Evolutionary conservation across 2,113 vertebrate species (phyloP).

Genomic region (Paratilapia polleni): DNA sequence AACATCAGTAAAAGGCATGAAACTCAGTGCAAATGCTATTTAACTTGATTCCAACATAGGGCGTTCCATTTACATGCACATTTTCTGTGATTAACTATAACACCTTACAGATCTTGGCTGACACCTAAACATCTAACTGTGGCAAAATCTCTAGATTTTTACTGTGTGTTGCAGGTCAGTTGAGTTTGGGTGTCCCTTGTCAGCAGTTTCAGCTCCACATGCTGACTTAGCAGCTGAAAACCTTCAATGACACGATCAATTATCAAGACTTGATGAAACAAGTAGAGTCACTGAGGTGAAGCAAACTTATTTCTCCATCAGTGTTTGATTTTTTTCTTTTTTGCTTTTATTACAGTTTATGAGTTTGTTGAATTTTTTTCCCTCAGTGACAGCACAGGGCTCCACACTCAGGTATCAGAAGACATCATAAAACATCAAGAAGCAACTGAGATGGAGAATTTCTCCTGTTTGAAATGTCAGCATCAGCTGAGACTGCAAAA

Average conservation of each 20-base stretch:
- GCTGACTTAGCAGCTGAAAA: conserved; percentile 36
- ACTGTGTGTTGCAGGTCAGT: conserved; percentile 27
- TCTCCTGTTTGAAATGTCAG: accelerated
- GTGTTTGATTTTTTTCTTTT: background rate
- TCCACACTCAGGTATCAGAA: background rate
- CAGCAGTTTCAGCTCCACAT: conserved; percentile 32
- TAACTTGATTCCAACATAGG: background rate
- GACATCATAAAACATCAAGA: background rate
- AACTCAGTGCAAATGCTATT: background rate
- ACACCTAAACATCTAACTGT: too few species aligned
- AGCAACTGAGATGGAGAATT: background rate
- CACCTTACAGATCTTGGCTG: too few species aligned
- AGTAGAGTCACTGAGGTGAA: conserved; percentile 30
- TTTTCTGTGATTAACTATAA: background rate
- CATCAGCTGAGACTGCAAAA: background rate
- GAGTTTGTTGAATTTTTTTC: background rate
- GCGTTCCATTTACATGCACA: background rate
- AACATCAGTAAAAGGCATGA: background rate
- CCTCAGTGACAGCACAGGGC: background rate
- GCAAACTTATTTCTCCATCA: background rate
- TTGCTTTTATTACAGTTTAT: background rate
- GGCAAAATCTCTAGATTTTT: background rate
- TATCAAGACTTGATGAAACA: conserved; percentile 28
- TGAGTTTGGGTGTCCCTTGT: conserved; percentile 34
- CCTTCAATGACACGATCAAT: background rate